Evolutionary conservation across 2,888 invertebrate genomes (phyloP).

Genomic region (Tillus elongatus): DNA sequence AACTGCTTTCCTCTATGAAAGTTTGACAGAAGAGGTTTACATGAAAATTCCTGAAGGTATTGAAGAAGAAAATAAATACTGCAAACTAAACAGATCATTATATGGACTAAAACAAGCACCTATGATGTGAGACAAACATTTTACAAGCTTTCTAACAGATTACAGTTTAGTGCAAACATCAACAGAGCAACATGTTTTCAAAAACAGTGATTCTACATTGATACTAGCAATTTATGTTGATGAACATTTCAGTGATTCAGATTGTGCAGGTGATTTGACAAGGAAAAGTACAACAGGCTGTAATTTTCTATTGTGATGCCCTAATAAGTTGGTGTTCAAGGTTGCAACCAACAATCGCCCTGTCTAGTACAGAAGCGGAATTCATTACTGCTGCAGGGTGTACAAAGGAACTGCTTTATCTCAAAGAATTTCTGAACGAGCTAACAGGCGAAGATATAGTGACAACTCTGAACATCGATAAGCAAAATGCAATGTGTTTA

Average conservation of each 20-base stretch:
- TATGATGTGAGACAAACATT: not conserved
- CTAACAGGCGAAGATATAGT: not conserved
- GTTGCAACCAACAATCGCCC: not conserved
- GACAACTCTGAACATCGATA: not conserved
- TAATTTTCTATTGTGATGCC: not conserved
- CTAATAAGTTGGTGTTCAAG: not conserved
- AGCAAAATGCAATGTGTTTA: not conserved
- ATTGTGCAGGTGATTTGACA: slow-evolving; percentile 1
- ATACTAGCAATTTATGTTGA: not conserved
- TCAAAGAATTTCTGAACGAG: not conserved
- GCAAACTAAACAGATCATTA: slow-evolving; percentile 3
- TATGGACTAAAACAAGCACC: slow-evolving; percentile 1
- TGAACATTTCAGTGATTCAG: not conserved
- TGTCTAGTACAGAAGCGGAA: not conserved
- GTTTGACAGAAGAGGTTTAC: not conserved
- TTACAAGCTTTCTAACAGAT: not conserved
- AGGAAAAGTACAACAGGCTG: slow-evolving; percentile 4
- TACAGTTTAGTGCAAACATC: not conserved
- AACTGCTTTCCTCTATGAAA: slow-evolving; percentile 6
- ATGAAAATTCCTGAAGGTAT: slow-evolving; percentile 1
- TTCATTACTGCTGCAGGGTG: not conserved
- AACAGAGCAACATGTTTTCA: not conserved
- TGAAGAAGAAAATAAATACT: not conserved
- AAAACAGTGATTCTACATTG: not conserved
- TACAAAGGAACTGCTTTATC: slow-evolving; percentile 1